Evolutionary conservation across 2,113 vertebrate species (phyloP), one percentile per base, ranked within the genome.

Genomic region (Onychostruthus taczanowskii): DNA sequence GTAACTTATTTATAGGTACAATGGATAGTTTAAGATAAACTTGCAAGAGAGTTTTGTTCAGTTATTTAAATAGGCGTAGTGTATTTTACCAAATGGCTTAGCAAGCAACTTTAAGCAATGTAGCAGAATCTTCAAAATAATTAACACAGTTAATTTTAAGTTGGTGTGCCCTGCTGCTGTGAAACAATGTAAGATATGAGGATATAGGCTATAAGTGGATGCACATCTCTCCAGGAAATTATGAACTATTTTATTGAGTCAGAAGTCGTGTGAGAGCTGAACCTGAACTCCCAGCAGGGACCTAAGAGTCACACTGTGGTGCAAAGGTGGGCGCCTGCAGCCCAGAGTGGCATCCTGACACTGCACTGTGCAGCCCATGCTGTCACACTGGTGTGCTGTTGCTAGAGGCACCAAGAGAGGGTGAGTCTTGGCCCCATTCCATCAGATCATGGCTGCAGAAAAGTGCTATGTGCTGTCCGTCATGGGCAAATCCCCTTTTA

Each of bases 391-490:
- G 9, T 27, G 44, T 50, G 35, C 8, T 15, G 10, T 35, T 94
- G 41, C 59, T 39, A 28, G 35, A 58, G 56, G 47, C 37, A 30
- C 59, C 14, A 31, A 13, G 55, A 74, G 14, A 81, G 13, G 4
- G 2, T 9, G 14, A 73, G 19, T 24, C 14, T 28, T 58, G n/a
- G 49, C 28, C 5, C 2, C 33, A 7, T 83, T 61, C 30, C 46
- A 4, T 41, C 3, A 1, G 37, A 31, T 31, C 18, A 6, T 2
- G 15, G 56, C 46, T 70, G 46, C 49, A 69, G 67, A n/a, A 44
- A 39, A 80, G 31, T 20, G 63, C 18, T 24, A 3, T 0, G 0
- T 0, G 1, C 16, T 39, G 6, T 27, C 35, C 83, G 41, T 0
- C 0, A 12, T 37, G 22, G 30, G 13, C 6, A 31, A 12, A 26